Evolutionary conservation across 1,140 invertebrate species (phyloP).

Genomic region (Drosophila albomicans): DNA sequence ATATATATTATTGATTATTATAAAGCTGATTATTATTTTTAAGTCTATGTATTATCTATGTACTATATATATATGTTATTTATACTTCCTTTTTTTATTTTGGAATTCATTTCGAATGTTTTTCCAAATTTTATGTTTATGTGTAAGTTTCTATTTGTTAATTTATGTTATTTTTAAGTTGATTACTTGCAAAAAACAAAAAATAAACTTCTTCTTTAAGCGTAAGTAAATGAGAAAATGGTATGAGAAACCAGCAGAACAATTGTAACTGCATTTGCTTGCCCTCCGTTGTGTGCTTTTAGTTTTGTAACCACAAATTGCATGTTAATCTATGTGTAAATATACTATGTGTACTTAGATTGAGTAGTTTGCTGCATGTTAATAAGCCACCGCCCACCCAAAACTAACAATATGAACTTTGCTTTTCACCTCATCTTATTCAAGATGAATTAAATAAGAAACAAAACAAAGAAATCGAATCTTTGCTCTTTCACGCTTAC

Average conservation of each 20-base stretch:
- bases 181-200: not conserved
- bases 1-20: constrained; percentile 13
- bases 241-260: constrained; percentile 20
- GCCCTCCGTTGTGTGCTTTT: constrained; percentile 43
- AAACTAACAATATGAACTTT: constrained; percentile 58
- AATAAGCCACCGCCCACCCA: constrained; percentile 22
- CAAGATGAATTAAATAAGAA: constrained; percentile 53
- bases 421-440: constrained; percentile 66
- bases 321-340: constrained; percentile 55
- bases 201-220: constrained; percentile 44
- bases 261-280: constrained; percentile 52
- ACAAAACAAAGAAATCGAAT: constrained; percentile 52
- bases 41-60: constrained; percentile 36
- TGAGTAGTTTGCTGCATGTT: constrained; percentile 56
- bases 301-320: constrained; percentile 35
- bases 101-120: constrained; percentile 45
- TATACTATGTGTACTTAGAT: constrained; percentile 35
- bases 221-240: constrained; percentile 69
- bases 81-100: constrained; percentile 36
- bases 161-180: constrained; percentile 38
- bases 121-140: constrained; percentile 40
- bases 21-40: constrained; percentile 24
- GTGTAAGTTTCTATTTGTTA: constrained; percentile 56
- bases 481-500: constrained; percentile 66
- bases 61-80: constrained; percentile 15